These are phyloP conservation scores for Acanthisitta chloris DNA, from an alignment of 2,113 vertebrate genomes.

Conservation along the genomic window DNA sequence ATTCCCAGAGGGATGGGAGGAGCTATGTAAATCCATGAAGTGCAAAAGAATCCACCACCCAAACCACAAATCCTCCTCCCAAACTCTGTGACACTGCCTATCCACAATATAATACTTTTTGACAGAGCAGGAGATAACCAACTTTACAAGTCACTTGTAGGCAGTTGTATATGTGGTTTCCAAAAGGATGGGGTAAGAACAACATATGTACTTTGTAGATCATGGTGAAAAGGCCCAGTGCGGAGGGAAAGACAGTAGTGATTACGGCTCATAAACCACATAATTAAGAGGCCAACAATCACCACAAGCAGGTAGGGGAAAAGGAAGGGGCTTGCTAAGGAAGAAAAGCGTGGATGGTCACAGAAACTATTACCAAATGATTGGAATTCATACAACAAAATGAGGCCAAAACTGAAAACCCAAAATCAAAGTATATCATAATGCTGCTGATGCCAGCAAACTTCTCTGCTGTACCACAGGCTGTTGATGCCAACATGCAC, in stretches of 20 bases:
- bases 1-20: background rate
- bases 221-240: background rate
- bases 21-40: background rate
- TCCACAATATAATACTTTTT: background rate
- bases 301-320: background rate
- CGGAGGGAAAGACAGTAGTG: background rate
- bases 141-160: background rate
- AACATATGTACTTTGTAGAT: background rate
- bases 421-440: background rate
- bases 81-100: background rate
- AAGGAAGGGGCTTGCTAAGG: background rate
- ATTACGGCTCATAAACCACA: background rate
- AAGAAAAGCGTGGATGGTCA: background rate
- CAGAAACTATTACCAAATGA: background rate
- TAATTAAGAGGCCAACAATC: background rate
- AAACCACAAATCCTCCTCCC: background rate
- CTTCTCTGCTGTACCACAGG: background rate
- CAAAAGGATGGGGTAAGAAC: background rate
- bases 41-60: background rate
- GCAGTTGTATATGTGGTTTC: background rate
- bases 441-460: background rate
- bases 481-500: background rate
- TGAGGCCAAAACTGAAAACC: background rate
- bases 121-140: background rate
- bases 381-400: background rate